Conservation (phyloP, 2,797 vertebrate species). For the Aeoliscus strigatus region DNA sequence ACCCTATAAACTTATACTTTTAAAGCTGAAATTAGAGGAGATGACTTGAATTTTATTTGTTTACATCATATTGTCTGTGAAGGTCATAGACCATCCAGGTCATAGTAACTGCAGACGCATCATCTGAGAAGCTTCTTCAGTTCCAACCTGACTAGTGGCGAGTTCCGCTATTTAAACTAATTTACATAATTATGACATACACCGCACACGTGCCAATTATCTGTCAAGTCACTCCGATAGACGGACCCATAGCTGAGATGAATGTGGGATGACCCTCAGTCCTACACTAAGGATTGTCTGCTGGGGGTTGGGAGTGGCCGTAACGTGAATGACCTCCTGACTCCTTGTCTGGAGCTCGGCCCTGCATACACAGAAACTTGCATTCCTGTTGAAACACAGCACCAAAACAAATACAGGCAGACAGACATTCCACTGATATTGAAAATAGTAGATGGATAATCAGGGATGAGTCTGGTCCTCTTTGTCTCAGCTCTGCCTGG, state of each 20-base stretch:
- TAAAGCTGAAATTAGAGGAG: constrained; percentile 30
- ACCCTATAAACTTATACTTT: neutral
- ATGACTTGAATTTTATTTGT: constrained; percentile 42
- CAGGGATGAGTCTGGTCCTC: constrained; percentile 60
- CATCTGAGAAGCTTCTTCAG: too few relatives aligned
- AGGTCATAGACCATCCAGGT: too few relatives aligned
- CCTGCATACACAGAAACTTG: constrained; percentile 39
- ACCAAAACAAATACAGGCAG: constrained; percentile 60
- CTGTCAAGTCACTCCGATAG: too few relatives aligned
- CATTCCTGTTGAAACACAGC: constrained; percentile 56
- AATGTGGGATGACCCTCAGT: constrained; percentile 31
- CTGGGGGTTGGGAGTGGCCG: constrained; percentile 5
- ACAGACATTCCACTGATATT: constrained; percentile 71
- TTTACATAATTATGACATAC: too few relatives aligned
- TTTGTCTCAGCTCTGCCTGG: constrained; percentile 46
- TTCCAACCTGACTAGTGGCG: too few relatives aligned
- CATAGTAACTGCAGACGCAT: too few relatives aligned
- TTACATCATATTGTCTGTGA: constrained; percentile 16
- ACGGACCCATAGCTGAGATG: constrained; percentile 10
- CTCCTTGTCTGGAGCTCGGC: constrained; percentile 33
- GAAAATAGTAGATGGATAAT: constrained; percentile 65
- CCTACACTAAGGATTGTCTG: constrained; percentile 9
- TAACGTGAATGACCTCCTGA: constrained; percentile 31
- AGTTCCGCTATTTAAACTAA: too few relatives aligned
- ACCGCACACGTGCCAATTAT: too few relatives aligned